Conservation (phyloP, 2,888 invertebrate genomes). For the Caenorhabditis macrosperma region DNA sequence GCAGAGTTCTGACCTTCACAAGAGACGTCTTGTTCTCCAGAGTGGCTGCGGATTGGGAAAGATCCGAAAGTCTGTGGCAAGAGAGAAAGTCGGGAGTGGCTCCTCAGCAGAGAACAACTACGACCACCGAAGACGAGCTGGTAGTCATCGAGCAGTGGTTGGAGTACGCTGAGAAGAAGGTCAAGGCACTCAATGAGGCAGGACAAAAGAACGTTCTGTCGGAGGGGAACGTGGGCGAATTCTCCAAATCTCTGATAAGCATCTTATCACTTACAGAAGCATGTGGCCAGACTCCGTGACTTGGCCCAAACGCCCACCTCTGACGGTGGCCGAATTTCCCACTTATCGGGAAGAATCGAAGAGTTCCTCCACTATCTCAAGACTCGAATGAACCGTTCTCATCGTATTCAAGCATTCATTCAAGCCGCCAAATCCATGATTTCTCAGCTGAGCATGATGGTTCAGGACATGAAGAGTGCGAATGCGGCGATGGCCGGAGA, state of each 20-base stretch:
- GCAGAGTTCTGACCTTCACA: not conserved
- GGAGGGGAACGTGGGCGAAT: constrained; percentile 65
- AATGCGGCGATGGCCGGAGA: constrained; percentile 78
- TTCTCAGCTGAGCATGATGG: constrained; percentile 76
- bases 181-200: constrained; percentile 66
- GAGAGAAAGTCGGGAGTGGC: constrained; percentile 25
- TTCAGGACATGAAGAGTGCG: constrained; percentile 73
- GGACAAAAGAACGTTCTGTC: constrained; percentile 62
- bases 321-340: constrained; percentile 62
- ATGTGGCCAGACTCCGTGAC: constrained; percentile 52
- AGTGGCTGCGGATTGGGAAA: constrained; percentile 75
- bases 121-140: constrained; percentile 53
- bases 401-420: constrained; percentile 68
- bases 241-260: not conserved
- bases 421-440: constrained; percentile 72
- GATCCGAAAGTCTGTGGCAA: constrained; percentile 71
- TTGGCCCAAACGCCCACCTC: constrained; percentile 43
- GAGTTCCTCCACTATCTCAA: constrained; percentile 71
- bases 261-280: constrained; percentile 32
- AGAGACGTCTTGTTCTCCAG: too few species aligned
- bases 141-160: constrained; percentile 69
- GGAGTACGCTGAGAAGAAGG: constrained; percentile 61
- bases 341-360: constrained; percentile 66
- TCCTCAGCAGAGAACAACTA: constrained; percentile 23
- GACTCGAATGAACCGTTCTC: constrained; percentile 63